A percentile compares a stretch with the other conserved stretches of the same genome.
Evolutionary conservation across 2,113 vertebrate species (phyloP).

Genomic region (Bos indicus): DNA sequence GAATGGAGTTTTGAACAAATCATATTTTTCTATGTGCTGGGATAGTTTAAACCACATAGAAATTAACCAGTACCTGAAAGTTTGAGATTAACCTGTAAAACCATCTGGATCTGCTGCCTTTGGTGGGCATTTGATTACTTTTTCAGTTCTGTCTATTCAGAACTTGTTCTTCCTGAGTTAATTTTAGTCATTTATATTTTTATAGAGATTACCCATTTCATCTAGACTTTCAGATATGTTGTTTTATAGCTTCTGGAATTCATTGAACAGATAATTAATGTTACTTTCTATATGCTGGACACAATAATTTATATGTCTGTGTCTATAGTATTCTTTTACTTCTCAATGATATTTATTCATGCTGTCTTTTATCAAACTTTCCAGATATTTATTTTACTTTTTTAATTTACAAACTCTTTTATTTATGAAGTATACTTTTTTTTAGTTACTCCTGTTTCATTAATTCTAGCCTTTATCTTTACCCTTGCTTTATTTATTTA

Average conservation of each 20-base stretch:
- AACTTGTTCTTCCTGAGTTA: not conserved
- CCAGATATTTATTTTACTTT: not conserved
- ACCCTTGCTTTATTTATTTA: not conserved
- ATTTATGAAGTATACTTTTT: not conserved
- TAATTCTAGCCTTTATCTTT: constrained; percentile 2
- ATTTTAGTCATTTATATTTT: constrained; percentile 32
- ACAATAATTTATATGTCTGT: not conserved
- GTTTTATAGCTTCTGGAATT: not conserved
- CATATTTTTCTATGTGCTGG: not conserved
- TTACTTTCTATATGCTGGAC: not conserved
- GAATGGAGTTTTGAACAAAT: not conserved
- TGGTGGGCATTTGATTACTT: not conserved
- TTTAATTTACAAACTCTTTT: not conserved
- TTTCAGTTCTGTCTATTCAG: not conserved
- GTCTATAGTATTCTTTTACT: not conserved
- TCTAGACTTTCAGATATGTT: not conserved
- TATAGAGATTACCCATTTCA: not conserved
- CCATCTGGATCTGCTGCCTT: not conserved
- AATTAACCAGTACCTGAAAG: not conserved
- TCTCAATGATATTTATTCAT: not conserved
- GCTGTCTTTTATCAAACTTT: not conserved
- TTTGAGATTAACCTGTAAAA: not conserved
- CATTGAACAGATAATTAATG: not conserved
- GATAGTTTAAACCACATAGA: not conserved
- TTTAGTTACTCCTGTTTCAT: not conserved